Evolutionary conservation across 2,888 invertebrate species (phyloP).

Genomic region (Megamerina dolium): DNA sequence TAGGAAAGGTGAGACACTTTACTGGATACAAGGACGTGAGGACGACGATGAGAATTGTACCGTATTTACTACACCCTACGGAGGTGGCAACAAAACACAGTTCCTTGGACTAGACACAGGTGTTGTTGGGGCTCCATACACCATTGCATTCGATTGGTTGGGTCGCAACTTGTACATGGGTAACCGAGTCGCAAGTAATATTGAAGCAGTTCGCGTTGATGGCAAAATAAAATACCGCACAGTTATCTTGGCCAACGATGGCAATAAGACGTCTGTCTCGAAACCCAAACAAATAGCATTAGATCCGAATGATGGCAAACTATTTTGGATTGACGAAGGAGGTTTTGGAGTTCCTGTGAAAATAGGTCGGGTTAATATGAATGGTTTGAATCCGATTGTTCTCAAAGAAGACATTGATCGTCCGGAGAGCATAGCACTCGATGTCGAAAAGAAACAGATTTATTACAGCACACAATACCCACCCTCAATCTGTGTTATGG

Average conservation of each 20-base stretch:
- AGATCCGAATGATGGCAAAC: conserved; percentile 86
- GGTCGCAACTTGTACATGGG: conserved; percentile 92
- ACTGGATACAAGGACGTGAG: conserved; percentile 78
- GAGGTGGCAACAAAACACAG: conserved; percentile 76
- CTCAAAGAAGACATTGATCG: conserved; percentile 64
- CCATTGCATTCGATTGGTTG: conserved; percentile 94
- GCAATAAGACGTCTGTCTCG: conserved; percentile 76
- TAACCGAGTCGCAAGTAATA: conserved; percentile 81
- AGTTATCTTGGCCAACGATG: conserved; percentile 84
- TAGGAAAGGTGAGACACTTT: conserved; percentile 73
- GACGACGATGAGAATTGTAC: conserved; percentile 81
- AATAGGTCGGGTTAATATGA: conserved; percentile 88
- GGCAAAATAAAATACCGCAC: conserved; percentile 77
- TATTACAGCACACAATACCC: conserved; percentile 84
- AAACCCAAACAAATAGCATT: conserved; percentile 81
- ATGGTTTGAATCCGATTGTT: conserved; percentile 73
- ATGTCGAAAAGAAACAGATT: conserved; percentile 71
- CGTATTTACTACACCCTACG: conserved; percentile 74
- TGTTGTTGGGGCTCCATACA: conserved; percentile 84
- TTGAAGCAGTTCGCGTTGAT: conserved; percentile 82
- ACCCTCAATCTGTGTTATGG: conserved; percentile 64
- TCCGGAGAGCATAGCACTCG: conserved; percentile 82
- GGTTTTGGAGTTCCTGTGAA: conserved; percentile 84
- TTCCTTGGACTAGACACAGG: conserved; percentile 77
- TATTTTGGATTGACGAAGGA: conserved; percentile 97